phyloP scores from a whole-genome alignment of 2,113 vertebrate genomes.

The Edolisoma coerulescens region DNA sequence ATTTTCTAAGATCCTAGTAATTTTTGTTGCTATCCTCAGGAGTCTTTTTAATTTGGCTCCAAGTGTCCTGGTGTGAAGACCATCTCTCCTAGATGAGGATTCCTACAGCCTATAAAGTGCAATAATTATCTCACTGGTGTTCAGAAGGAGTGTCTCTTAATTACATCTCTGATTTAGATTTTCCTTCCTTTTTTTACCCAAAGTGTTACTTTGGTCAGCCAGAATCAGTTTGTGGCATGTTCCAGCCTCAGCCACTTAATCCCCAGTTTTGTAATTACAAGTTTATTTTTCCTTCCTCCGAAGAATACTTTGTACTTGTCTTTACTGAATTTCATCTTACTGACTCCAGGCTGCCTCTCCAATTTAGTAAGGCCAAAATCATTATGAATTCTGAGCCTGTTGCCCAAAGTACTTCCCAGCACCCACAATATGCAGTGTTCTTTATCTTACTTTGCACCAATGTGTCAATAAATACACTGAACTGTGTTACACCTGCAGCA shows the following conservation, averaged over 20 bases:
- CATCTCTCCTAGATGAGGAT: neutral
- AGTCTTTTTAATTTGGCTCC: neutral
- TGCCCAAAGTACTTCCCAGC: neutral
- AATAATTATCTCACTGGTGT: neutral
- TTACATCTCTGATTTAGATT: neutral
- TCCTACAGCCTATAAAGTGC: neutral
- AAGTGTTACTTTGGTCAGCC: neutral
- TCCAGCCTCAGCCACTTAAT: neutral
- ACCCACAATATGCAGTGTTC: neutral
- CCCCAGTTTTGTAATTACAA: neutral
- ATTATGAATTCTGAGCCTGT: neutral
- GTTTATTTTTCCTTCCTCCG: neutral
- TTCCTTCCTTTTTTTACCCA: neutral
- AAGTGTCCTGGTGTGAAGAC: neutral
- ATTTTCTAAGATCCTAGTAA: neutral
- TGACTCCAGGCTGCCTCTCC: neutral
- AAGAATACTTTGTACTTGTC: neutral
- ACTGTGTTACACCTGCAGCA: neutral
- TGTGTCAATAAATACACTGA: neutral
- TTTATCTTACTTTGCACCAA: neutral
- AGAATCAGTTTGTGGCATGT: neutral
- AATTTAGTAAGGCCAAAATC: neutral
- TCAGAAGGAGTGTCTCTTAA: neutral
- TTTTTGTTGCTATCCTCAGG: neutral
- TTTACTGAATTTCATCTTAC: neutral